Evolutionary conservation across 1,140 invertebrate species (phyloP), one percentile per base, ranked within the genome.

Genomic region (Drosophila pandora): DNA sequence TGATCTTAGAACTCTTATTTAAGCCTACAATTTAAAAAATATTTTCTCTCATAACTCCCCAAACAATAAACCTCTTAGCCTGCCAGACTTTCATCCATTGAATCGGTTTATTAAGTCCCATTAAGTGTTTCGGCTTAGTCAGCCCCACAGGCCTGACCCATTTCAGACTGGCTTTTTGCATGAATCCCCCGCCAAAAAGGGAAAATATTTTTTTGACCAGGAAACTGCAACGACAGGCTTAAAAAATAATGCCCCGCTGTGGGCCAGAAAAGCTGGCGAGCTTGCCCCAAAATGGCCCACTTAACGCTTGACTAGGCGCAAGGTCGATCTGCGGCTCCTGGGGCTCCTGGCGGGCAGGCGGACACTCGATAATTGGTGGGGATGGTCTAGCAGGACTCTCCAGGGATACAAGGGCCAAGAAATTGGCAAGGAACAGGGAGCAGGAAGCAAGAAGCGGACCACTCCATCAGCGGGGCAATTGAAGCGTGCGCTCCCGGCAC

Each of bases 271-370:
- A 39, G 6, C 63, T 17, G 17, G 17, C 17, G 17, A n/a, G 37
- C 13, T 59, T 52, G 52, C 80, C 62, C 34, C 76, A 84, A 84
- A 57, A 65, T 69, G 72, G 39, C 70, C 80, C 81, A 84, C 80
- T 84, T 84, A 80, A 80, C 73, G 68, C 72, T 84, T 65, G 81
- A 85, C 72, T 84, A 80, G 72, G 76, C 72, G 83, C 81, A 84
- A 84, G 81, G 81, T 84, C 81, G 76, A 79, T 76, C 70, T 75
- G 59, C 58, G 59, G 47, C 63, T 53, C 71, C 59, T 37, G 10
- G 12, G 59, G 47, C 63, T 53, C 71, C 62, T 37, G 10, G 12
- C 22, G 43, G 23, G 39, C 25, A 2, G 67, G 79, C 59, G 69
- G 60, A 57, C 61, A 63, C 49, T 79, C 79, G 76, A 83, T 83